Base-by-base conservation (phyloP, 2,113 vertebrate species). In the Neodon shergylaensis region DNA sequence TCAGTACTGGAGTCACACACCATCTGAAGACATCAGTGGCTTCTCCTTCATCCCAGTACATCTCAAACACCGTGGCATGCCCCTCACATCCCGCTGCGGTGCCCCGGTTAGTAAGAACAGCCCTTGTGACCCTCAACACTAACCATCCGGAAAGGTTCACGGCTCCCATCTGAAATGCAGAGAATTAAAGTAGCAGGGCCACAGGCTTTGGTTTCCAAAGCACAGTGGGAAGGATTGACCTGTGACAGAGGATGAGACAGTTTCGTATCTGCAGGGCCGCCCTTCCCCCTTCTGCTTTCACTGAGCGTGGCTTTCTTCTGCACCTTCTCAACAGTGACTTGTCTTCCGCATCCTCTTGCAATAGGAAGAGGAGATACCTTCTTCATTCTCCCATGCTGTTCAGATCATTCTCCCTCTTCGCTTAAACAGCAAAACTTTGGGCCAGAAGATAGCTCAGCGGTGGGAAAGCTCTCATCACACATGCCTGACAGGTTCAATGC, bases 221-320 rank as follows among this genome's bases (percentile, higher is more conserved):
- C 4, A 1, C 1, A 21, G 44, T 82, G 17, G 66, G 77, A 93
- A 58, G 65, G 16, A 22, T 16, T 1, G 7, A 31, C 33, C 19
- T 7, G 44, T 58, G 72, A 21, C 31, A 19, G 61, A 83, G 52
- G 7, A 52, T 16, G 92, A 84, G 63, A 63, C 10, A n/a, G 24
- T 21, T 22, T 54, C 42, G 0, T 22, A 10, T 8, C 28, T 5
- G 61, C 36, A 19, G 16, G 0, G 10, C 42, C 7, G 11, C 52
- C 24, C 39, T 4, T 54, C 90, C 14, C 68, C 21, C 12, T 58
- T 74, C 83, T 49, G 79, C 39, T 88, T n/a, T 90, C 39, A 19
- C 4, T 52, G 68, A 77, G 28, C 61, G 54, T n/a, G 13, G 5
- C 36, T 58, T 3, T 89, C 52, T 24, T 87, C 72, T 42, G 7